Evolutionary conservation across 64 coral and sea anemone species (phyloP).

Genomic region (Actinia equina): DNA sequence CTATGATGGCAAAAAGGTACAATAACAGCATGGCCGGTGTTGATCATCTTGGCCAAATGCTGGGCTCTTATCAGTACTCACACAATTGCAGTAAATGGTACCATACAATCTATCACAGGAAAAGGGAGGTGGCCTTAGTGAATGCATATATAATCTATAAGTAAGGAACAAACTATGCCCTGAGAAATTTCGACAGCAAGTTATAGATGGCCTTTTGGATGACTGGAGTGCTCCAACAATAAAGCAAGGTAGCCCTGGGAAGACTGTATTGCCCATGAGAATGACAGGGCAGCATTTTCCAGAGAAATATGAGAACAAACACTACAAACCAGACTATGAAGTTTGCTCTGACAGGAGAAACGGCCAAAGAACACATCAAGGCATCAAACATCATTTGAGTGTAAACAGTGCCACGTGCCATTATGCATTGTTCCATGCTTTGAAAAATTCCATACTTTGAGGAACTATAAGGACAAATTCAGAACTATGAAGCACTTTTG

Average conservation of each 20-base stretch:
- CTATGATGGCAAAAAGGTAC: constrained; percentile 49
- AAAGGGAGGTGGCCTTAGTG: constrained; percentile 60
- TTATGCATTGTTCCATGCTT: constrained; percentile 39
- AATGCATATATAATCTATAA: constrained; percentile 76
- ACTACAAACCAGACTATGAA: constrained; percentile 45
- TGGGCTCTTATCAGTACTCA: constrained; percentile 48
- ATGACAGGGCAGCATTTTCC: constrained; percentile 7
- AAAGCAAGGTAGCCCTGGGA: constrained; percentile 1
- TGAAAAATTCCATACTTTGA: constrained; percentile 33
- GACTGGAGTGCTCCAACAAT: background rate
- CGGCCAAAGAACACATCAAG: background rate
- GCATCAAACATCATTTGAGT: constrained; percentile 36
- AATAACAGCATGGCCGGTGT: constrained; percentile 60
- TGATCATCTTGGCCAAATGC: constrained; percentile 48
- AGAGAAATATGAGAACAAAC: constrained; percentile 30
- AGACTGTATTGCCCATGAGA: background rate
- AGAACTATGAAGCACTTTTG: background rate
- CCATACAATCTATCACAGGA: constrained; percentile 37
- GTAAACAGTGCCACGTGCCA: constrained; percentile 29
- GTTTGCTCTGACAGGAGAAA: constrained; percentile 44
- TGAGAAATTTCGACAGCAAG: constrained; percentile 27
- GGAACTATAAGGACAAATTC: constrained; percentile 2
- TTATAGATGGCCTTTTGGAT: too few species aligned
- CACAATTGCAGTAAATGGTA: constrained; percentile 70
- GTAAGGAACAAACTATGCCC: constrained; percentile 43